Base-by-base conservation (phyloP, 2,113 vertebrate species). In the Ictalurus punctatus region DNA sequence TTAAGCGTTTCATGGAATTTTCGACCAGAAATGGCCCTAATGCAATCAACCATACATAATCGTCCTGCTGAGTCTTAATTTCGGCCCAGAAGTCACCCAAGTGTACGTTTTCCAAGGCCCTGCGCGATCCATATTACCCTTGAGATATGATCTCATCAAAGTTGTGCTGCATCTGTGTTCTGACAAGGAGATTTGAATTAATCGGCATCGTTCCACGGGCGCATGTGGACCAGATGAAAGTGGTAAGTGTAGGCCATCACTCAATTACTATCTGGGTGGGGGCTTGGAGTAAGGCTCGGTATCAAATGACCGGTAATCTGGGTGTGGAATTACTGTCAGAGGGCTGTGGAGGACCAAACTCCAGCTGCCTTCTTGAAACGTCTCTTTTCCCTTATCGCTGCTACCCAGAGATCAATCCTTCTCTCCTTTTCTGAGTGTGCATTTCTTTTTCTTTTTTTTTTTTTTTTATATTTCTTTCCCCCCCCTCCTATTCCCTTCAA, bases 251-350 rank as follows among this genome's bases (percentile, higher is more conserved):
- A 52, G 23, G 54, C 85, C 85, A 86, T 86, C 85, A 86, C 85
- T 86, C 85, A 86, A 59, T 86, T 78, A 58, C 56, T 74, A 82
- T 87, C 84, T 79, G 80, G 25, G 48, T 30, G 73, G 86, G 84
- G 83, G 76, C 63, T 87, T 59, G 71, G 78, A 80, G 90, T 71
- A 84, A 67, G 89, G 87, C 86, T 85, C 80, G 90, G 92, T 90
- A 91, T 92, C 90, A 82, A 84, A 91, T 92, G 92, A 91, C 92
- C 90, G 87, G 89, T 91, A 90, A 92, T 92, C 89, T 92, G 87
- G 91, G 92, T 89, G 87, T 92, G 93, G 88, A 88, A 90, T 92
- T 92, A 92, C 91, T 90, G 87, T 90, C 87, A 86, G 83, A 89
- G 86, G 84, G 90, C 86, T 58, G 78, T 54, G 59, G 61, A 82